Conservation (phyloP, 2,797 vertebrate species). For the Betta splendens region DNA sequence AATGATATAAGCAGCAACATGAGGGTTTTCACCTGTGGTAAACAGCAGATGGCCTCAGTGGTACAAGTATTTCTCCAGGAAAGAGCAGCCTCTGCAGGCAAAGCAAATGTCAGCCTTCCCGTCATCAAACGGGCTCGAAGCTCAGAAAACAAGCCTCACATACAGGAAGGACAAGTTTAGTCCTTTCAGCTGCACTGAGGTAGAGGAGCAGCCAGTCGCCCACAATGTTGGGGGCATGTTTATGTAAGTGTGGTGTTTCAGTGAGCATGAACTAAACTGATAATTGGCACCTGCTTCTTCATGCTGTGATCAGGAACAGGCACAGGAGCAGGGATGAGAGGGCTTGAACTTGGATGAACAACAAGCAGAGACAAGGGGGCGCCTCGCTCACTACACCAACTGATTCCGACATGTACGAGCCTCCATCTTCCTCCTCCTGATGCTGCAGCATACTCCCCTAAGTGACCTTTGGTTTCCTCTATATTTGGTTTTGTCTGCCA, state of each 20-base stretch:
- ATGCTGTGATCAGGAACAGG: too few species aligned
- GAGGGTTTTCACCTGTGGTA: slow-evolving; percentile 10
- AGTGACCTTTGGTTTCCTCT: background rate
- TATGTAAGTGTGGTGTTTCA: too few species aligned
- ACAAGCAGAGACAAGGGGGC: slow-evolving; percentile 52
- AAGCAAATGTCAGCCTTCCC: slow-evolving; percentile 49
- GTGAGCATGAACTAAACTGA: too few species aligned
- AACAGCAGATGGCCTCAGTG: slow-evolving; percentile 75
- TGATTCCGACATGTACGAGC: slow-evolving; percentile 3
- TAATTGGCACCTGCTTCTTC: too few species aligned
- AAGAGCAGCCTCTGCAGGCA: background rate
- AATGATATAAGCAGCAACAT: background rate
- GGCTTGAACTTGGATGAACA: slow-evolving; percentile 13
- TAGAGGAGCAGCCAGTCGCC: too few species aligned
- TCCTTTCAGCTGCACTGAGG: slow-evolving; percentile 75
- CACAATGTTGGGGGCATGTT: too few species aligned
- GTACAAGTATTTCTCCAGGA: slow-evolving; percentile 40
- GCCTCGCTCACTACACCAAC: slow-evolving; percentile 23
- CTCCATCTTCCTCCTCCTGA: too few species aligned
- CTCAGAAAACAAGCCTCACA: slow-evolving; percentile 67
- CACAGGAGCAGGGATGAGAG: slow-evolving; percentile 30
- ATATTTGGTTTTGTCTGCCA: too few species aligned
- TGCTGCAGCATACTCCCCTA: too few species aligned
- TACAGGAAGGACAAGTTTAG: slow-evolving; percentile 62
- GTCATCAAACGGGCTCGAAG: slow-evolving; percentile 44